Base-by-base conservation (phyloP, 1,140 invertebrate genomes). In the Homalodisca vitripennis region DNA sequence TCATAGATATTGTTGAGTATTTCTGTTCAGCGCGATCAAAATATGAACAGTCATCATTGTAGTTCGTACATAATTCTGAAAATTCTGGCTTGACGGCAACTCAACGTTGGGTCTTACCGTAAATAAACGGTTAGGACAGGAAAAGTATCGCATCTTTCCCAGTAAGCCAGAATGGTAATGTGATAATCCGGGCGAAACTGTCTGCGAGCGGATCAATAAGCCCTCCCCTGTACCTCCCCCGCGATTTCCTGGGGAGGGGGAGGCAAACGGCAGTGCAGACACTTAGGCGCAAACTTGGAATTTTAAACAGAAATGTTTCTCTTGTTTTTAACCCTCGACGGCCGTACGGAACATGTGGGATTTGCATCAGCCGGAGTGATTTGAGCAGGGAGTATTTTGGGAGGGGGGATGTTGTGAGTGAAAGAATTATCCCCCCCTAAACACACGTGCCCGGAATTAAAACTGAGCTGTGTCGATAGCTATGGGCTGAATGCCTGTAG, bases 281-380 rank as follows among this genome's bases (percentile, higher is more conserved):
- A 63, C 60, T 63, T 63, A 47, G 22, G 26, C 29, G 10, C 62
- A 64, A 46, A 22, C 63, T 66, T 47, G 63, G 63, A 47, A 47
- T 66, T 63, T 63, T 32, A 31, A 63, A 63, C n/a, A n/a, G 55
- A 60, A 64, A 64, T 14, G 29, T 64, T 64, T 64, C n/a, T 34
- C 62, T 46, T 27, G 55, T 60, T 66, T 66, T 47, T n/a, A 3
- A 29, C 60, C 60, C 60, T 63, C 60, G 14, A 14, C 30, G 17
- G 14, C 24, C 31, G 31, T 14, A 32, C 20, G 17, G 27, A 66
- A 22, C 63, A 66, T 66, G 63, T 66, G 63, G 63, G 63, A 47
- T 66, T 66, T 66, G 63, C 63, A 66, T 66, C 22, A 22, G 32
- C 3, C 10, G 24, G 32, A 3, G 32, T 46, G 31, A 46, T 27